Conservation (phyloP, 2,113 vertebrate species). For the Macheiramphus alcinus region DNA sequence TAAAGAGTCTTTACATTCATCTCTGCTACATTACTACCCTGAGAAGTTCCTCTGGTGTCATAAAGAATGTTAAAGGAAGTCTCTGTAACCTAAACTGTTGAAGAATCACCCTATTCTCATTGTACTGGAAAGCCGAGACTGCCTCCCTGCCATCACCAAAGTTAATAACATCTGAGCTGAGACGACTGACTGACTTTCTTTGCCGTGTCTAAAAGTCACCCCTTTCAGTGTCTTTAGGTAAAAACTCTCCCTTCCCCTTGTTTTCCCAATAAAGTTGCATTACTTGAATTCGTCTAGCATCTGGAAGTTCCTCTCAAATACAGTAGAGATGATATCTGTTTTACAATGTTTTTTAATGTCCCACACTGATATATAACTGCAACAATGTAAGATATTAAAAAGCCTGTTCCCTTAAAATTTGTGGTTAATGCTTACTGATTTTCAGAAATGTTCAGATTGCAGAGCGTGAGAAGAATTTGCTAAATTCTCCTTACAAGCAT, state of each 20-base stretch:
- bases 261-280: not conserved
- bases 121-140: not conserved
- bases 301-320: not conserved
- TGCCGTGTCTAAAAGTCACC: not conserved
- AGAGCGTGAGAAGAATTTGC: not conserved
- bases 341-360: not conserved
- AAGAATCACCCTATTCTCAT: not conserved
- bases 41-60: not conserved
- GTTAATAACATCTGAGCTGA: not conserved
- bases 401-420: not conserved
- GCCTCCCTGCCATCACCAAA: not conserved
- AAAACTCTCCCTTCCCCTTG: not conserved
- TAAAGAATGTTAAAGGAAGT: not conserved
- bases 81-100: not conserved
- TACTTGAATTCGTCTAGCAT: not conserved
- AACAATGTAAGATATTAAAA: not conserved
- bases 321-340: not conserved
- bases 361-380: not conserved
- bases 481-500: constrained; percentile 25
- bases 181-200: not conserved
- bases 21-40: not conserved
- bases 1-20: not conserved
- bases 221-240: not conserved
- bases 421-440: constrained; percentile 21
- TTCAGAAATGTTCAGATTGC: not conserved